Evolutionary conservation across 2,113 vertebrate species (phyloP), one percentile per base, ranked within the genome.

Genomic region (Entomyzon cyanotis): DNA sequence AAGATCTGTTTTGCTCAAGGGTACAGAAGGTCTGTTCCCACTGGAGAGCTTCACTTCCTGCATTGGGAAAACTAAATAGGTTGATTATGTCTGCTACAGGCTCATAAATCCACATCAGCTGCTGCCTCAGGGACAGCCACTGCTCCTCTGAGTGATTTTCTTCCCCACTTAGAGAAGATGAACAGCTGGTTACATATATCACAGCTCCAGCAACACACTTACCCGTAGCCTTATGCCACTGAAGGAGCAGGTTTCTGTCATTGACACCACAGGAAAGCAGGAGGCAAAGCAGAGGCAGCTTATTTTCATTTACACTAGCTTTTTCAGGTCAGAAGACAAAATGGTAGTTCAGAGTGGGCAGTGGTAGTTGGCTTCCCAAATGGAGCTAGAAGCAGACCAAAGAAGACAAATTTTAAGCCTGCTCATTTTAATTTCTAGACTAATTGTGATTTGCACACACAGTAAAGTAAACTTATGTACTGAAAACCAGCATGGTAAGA

Each of bases 101-200:
- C 84, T 94, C 77, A 91, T 91, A 95, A 96, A 96, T 91, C 73
- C 84, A 84, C 2, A 56, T 91, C 91, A 84, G 68, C 92, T 55
- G 63, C 86, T 84, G 73, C 71, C 89, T 95, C 44, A n/a, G 85
- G 84, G 87, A 92, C 52, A 87, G 73, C 24, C 96, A 86, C 53
- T 65, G 84, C 65, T 95, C 90, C 90, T 90, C 70, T 68, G 75
- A 70, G 94, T 83, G 82, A 73, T 87, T 90, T 93, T 85, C 58
- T 68, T 68, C 78, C 68, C 37, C 65, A 68, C 65, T 93, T 95
- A 89, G 62, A 82, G 78, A 82, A 83, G 87, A 95, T 75, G 92
- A 95, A 91, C 92, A 91, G 85, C 92, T 93, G 90, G 70, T 86
- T 76, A 86, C 0, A 1, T 80, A 6, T 84, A 68, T 79, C 87